Conservation (phyloP, 2,797 vertebrate genomes). For the Anabacerthia variegaticeps region DNA sequence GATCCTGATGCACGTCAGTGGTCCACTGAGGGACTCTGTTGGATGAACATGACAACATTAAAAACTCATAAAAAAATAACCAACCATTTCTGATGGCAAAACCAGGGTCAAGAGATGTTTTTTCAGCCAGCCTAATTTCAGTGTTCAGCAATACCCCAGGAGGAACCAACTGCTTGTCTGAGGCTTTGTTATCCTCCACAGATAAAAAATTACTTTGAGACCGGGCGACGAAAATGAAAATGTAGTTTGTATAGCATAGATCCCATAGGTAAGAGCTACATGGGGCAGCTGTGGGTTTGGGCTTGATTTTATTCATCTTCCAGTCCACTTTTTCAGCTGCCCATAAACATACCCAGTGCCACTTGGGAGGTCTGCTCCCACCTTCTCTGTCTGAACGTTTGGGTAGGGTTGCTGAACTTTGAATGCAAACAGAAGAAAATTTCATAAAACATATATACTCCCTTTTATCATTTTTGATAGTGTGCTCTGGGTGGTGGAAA, state of each 20-base stretch:
- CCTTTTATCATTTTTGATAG: background rate
- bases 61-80: background rate
- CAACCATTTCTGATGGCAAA: background rate
- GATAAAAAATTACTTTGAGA: constrained; percentile 11
- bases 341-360: background rate
- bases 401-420: background rate
- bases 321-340: background rate
- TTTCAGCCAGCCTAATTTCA: background rate
- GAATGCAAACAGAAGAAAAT: background rate
- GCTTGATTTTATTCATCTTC: background rate
- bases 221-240: background rate
- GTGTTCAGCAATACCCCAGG: background rate
- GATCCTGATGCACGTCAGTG: background rate
- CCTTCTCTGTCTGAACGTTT: background rate
- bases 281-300: constrained; percentile 13
- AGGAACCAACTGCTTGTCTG: background rate
- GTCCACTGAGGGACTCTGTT: background rate
- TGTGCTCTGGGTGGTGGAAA: background rate
- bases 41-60: background rate
- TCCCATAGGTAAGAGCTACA: constrained; percentile 8
- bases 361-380: constrained; percentile 19
- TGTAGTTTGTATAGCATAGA: background rate
- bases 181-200: background rate
- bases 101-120: background rate
- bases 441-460: background rate